Base-by-base conservation (phyloP, 2,113 vertebrate species). In the Caretta caretta region DNA sequence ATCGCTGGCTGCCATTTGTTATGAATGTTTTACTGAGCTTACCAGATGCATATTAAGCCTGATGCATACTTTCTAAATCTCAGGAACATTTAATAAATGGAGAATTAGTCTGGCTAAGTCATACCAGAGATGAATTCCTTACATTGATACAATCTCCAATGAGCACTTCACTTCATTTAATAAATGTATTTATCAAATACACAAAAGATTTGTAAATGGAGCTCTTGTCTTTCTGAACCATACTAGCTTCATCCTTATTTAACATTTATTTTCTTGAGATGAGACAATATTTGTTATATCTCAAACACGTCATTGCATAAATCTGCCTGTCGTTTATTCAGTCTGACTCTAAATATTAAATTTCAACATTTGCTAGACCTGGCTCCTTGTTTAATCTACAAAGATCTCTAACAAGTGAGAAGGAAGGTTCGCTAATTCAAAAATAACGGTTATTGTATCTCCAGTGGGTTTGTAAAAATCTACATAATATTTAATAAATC, bases 141-240 rank as follows among this genome's bases (percentile, higher is more conserved):
- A 90, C 93, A 93, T 93, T 2, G 93, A 98, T 93, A 93, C 80
- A 51, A 92, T 97, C 93, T 97, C 84, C 93, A 97, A 86, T 94
- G 90, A 97, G 93, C 49, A 62, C 84, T 83, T 65, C 84, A 87
- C 90, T 97, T 97, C 97, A 97, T 98, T 98, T 98, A 98, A 98
- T 98, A 97, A 95, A 97, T 95, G 86, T 96, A 96, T 97, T 98
- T 98, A 98, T 98, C 98, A 97, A 97, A 97, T 96, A 97, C 92
- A 97, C 94, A 96, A 94, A 98, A 92, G 89, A 97, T 87, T 97
- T 96, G 93, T 86, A 98, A 98, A 97, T 95, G 96, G 94, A 97
- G 90, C 75, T 92, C 87, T 96, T 95, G 62, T 97, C 94, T 94
- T 92, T 62, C 93, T 96, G 92, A 84, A 97, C 65, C 93, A 78